Evolutionary conservation across 2,113 vertebrate species (phyloP).

Genomic region (Platycercus adscitus): DNA sequence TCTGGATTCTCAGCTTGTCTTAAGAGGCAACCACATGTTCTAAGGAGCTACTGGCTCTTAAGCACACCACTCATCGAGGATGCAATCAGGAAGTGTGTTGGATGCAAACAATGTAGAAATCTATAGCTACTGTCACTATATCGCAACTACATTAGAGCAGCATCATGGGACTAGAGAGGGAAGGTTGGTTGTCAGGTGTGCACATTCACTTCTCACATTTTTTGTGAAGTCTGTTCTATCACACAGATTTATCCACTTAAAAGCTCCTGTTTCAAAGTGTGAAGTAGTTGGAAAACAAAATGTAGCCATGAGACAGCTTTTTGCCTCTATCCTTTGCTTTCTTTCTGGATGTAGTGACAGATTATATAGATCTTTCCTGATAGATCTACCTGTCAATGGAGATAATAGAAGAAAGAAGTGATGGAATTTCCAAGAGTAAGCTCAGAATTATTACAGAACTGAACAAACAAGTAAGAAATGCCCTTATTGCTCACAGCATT

Average conservation of each 20-base stretch:
- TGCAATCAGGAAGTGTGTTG: background rate
- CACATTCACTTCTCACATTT: background rate
- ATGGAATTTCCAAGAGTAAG: background rate
- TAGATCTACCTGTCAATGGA: background rate
- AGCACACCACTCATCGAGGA: fast-evolving
- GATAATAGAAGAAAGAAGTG: background rate
- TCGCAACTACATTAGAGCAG: background rate
- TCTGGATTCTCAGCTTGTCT: background rate
- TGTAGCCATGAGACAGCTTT: background rate
- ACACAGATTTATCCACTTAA: background rate
- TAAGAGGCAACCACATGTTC: fast-evolving
- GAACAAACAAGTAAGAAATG: background rate
- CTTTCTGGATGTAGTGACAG: background rate
- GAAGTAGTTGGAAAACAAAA: background rate
- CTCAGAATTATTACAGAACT: background rate
- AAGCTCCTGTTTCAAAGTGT: background rate
- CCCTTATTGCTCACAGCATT: background rate
- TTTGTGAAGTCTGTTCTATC: background rate
- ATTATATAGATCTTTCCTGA: background rate
- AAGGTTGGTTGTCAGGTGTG: background rate
- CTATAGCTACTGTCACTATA: background rate
- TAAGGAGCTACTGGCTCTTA: background rate
- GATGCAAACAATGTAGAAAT: background rate
- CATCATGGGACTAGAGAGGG: background rate
- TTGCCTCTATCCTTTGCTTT: background rate